A percentile compares a stretch with the other conserved stretches of the same genome.
Evolutionary conservation across 2,797 vertebrate genomes (phyloP).

Genomic region (Syngnathus rostellatus): DNA sequence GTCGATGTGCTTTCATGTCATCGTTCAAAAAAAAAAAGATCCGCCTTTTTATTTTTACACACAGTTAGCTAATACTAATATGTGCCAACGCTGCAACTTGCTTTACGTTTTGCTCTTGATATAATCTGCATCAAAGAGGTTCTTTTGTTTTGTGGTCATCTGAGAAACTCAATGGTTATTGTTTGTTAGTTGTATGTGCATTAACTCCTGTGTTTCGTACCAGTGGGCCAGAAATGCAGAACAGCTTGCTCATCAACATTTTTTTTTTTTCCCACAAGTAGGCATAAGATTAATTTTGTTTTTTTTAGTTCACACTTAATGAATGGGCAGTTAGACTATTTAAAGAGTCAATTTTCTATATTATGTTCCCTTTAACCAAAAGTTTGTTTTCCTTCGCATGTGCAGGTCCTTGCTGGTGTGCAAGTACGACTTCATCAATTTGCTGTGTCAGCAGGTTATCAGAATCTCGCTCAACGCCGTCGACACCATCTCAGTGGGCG

Average conservation of each 20-base stretch:
- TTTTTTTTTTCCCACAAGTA: background rate
- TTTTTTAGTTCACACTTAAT: background rate
- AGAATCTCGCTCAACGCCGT: constrained; percentile 80
- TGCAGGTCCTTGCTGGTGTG: constrained; percentile 84
- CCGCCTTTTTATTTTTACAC: too few species aligned
- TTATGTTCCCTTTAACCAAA: background rate
- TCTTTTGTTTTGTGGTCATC: background rate
- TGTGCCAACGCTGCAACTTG: too few species aligned
- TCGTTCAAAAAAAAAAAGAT: background rate
- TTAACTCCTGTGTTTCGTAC: background rate
- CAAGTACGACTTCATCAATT: constrained; percentile 95
- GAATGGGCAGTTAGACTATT: background rate
- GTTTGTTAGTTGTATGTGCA: background rate
- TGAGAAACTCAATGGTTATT: background rate
- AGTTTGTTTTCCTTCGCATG: background rate
- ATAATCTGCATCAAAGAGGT: too few species aligned
- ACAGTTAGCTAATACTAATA: too few species aligned
- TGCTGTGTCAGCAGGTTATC: constrained; percentile 88
- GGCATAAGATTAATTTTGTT: background rate
- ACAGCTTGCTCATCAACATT: background rate
- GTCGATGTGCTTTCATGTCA: background rate
- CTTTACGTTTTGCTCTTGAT: too few species aligned
- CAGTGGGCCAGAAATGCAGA: background rate
- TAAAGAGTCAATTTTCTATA: background rate
- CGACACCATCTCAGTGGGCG: constrained; percentile 87